A percentile compares a stretch with the other conserved stretches of the same genome.
These are phyloP conservation scores for Hydra vulgaris DNA, from an alignment of 30 jellyfish, hydroid and myxozoan genomes.

Conservation along the genomic window DNA sequence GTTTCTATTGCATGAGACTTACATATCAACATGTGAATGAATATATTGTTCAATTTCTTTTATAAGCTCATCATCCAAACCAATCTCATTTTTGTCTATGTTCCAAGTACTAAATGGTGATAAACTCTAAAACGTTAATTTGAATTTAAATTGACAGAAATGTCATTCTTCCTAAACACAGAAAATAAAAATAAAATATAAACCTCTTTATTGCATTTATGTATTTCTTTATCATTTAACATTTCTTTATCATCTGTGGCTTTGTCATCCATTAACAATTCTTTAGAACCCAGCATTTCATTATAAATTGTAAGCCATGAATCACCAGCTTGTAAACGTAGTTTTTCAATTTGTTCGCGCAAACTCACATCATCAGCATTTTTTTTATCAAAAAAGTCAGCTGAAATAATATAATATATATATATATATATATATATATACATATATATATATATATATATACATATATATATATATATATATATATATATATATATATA, in stretches of 20 bases:
- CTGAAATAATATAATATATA: not conserved
- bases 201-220: no score
- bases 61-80: not conserved
- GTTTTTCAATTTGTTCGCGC: conserved; percentile 61
- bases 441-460: no score
- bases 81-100: not conserved
- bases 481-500: no score
- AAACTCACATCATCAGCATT: conserved; percentile 56
- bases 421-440: no score
- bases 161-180: not conserved
- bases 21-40: not conserved
- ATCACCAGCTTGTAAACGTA: conserved; percentile 78
- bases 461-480: no score
- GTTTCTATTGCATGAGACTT: no score
- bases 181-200: no score
- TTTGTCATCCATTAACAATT: no score
- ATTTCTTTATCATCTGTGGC: no score
- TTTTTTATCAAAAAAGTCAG: conserved; percentile 19
- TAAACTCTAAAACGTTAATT: not conserved
- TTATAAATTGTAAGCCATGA: conserved; percentile 83
- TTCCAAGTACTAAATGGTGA: not conserved
- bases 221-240: not conserved
- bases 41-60: no score
- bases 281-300: conserved; percentile 35
- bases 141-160: not conserved